Conservation (phyloP, 2,113 vertebrate species). For the Brachypteracias leptosomus region DNA sequence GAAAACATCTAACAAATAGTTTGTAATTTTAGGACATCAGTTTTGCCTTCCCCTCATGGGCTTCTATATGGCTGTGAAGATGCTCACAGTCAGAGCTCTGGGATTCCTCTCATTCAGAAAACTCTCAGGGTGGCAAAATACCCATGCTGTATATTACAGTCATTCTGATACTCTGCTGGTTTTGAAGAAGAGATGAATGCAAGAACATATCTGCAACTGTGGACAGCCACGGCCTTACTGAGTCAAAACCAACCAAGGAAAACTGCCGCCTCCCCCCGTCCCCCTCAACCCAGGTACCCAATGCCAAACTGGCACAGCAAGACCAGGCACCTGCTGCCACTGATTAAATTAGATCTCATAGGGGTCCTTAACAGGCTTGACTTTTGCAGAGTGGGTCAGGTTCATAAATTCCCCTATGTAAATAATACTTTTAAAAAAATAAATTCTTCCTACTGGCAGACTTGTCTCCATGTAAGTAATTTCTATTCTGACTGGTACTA, state of each 20-base stretch:
- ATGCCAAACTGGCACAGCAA: background rate
- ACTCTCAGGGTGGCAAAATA: background rate
- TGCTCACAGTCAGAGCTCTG: background rate
- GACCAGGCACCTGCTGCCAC: background rate
- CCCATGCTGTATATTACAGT: background rate
- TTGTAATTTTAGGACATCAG: background rate
- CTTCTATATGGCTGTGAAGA: background rate
- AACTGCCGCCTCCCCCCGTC: background rate
- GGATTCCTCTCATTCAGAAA: background rate
- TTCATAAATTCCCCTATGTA: background rate
- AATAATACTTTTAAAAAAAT: background rate
- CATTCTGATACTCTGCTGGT: background rate
- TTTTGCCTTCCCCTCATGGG: background rate
- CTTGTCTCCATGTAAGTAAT: background rate
- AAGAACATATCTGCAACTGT: background rate
- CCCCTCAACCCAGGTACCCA: background rate
- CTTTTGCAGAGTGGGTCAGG: background rate
- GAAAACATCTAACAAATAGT: background rate
- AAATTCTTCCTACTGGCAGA: background rate
- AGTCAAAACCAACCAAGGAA: background rate
- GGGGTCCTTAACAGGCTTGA: background rate
- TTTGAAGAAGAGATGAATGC: background rate
- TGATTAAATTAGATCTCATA: background rate
- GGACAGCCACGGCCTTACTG: background rate
- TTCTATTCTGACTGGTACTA: background rate